Conservation (phyloP, 2,113 vertebrate genomes). For the Notechis scutatus region DNA sequence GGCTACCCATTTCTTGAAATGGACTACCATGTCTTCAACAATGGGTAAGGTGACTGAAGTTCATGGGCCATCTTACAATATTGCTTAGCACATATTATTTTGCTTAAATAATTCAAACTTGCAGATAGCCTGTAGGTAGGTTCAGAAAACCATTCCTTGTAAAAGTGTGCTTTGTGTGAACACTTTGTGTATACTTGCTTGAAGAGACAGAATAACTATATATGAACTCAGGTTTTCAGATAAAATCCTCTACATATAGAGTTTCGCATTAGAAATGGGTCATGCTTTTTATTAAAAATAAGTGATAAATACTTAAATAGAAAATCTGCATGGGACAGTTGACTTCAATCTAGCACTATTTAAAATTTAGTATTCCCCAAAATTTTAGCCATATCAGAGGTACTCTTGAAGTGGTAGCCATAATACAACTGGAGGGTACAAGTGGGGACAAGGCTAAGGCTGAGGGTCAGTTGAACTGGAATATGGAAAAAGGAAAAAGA, state of each 20-base stretch:
- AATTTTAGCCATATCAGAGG: not conserved
- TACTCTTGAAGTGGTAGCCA: not conserved
- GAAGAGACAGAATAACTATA: not conserved
- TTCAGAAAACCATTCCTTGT: not conserved
- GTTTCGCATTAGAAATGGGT: not conserved
- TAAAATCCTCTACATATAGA: not conserved
- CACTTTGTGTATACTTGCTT: not conserved
- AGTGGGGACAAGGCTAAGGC: not conserved
- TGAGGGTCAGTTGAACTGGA: not conserved
- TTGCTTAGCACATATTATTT: not conserved
- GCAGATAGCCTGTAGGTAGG: not conserved
- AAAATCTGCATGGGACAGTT: not conserved
- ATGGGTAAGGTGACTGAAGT: not conserved
- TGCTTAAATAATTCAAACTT: not conserved
- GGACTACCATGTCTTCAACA: not conserved
- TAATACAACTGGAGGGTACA: not conserved
- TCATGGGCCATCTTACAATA: not conserved
- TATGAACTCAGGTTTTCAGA: not conserved
- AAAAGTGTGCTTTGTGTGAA: not conserved
- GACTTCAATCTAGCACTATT: not conserved
- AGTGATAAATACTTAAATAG: not conserved
- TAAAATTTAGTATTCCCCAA: not conserved
- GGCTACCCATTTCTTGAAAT: slow-evolving; percentile 69
- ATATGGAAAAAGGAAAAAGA: not conserved
- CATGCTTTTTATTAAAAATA: not conserved